Base-by-base conservation (phyloP, 1,140 invertebrate species). In the Ceratina japonica region DNA sequence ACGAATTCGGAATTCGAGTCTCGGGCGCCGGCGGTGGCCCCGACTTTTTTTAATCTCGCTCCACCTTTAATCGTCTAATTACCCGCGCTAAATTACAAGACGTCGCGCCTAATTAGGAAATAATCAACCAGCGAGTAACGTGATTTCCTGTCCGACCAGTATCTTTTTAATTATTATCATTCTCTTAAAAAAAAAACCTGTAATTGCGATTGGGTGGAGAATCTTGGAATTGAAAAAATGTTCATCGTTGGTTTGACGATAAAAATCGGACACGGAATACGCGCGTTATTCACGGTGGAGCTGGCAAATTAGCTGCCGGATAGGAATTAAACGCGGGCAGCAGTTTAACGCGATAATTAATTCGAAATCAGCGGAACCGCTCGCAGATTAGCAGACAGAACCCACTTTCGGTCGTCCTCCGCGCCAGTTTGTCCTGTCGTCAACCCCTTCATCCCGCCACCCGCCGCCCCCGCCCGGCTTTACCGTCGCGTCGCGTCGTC, bases 321-420 rank as follows among this genome's bases (percentile, higher is more conserved):
- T 22, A 61, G 24, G 58, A 61, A 70, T 70, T 62, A 76, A 76
- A 52, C 56, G 31, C 18, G 65, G 70, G 56, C 66, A 70, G 56
- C 54, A 51, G 65, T 76, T 76, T 51, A 76, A 76, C 58, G 59
- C 66, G 68, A 78, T 73, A 73, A 78, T 78, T 78, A 78, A 72
- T 78, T 78, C 69, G 51, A 78, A 72, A 78, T 73, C 69, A 78
- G 59, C 44, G 56, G 75, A 31, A 81, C 59, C 54, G 52, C 49
- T 68, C 20, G 31, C 37, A 66, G 78, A 80, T 80, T 80, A 75
- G 69, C 72, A 69, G 63, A 54, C 78, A 68, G 22, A 51, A 15
- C 15, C 54, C 58, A 56, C 10, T 63, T 69, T 69, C 54, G 24
- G 75, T 64, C 44, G 54, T 52, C 37, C 61, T 44, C 37, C 52